phyloP scores from a whole-genome alignment of 1,140 invertebrate species.

The Philotrypesis tridentata region DNA sequence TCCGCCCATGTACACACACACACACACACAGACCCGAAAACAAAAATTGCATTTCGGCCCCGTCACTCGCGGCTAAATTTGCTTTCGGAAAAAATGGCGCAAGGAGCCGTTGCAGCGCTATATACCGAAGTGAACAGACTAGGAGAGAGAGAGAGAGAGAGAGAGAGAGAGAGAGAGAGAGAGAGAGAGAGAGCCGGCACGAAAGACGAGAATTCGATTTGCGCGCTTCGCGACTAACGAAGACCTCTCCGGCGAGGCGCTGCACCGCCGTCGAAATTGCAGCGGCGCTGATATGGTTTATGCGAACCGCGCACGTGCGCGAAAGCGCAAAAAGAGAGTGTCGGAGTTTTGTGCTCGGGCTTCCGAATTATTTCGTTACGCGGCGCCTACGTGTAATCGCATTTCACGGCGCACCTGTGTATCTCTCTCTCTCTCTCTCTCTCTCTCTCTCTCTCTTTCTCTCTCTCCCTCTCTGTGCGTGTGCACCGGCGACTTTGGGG shows the following conservation, averaged over 20 bases:
- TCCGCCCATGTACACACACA: too few species aligned
- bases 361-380: constrained; percentile 22
- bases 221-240: constrained; percentile 23
- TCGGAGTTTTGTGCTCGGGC: not conserved
- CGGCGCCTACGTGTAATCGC: not conserved
- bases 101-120: not conserved
- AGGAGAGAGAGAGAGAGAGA: too few species aligned
- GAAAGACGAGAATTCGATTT: constrained; percentile 38
- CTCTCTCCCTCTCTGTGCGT: too few species aligned
- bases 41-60: constrained; percentile 33
- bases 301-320: constrained; percentile 1
- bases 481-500: not conserved
- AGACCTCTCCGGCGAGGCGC: not conserved
- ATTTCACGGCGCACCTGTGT: not conserved
- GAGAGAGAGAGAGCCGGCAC: constrained; percentile 3
- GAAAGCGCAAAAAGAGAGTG: constrained; percentile 1
- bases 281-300: constrained; percentile 26
- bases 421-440: too few species aligned
- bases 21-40: too few species aligned
- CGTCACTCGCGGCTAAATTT: constrained; percentile 37
- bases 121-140: not conserved
- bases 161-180: too few species aligned
- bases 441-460: too few species aligned
- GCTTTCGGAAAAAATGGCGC: constrained; percentile 29
- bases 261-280: not conserved